Conservation (phyloP, 2,113 vertebrate species). For the Lophius piscatorius region DNA sequence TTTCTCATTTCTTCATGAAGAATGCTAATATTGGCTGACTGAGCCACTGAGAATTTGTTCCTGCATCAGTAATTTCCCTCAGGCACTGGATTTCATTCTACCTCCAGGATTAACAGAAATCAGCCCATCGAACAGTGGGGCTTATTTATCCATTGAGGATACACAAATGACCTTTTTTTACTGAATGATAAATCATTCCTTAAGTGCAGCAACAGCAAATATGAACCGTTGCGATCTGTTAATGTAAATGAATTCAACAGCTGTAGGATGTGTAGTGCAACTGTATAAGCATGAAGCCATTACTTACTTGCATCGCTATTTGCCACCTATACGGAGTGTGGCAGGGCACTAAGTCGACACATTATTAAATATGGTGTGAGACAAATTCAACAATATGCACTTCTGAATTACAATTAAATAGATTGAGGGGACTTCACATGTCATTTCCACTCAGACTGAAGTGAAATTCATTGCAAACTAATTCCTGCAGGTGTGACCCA, state of each 20-base stretch:
- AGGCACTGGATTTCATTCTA: slow-evolving; percentile 27
- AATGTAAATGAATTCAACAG: slow-evolving; percentile 41
- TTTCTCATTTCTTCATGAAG: slow-evolving; percentile 15
- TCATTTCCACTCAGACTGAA: slow-evolving; percentile 37
- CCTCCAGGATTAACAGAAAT: slow-evolving; percentile 51
- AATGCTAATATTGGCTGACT: slow-evolving; percentile 32
- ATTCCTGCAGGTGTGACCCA: slow-evolving; percentile 68
- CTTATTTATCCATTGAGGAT: slow-evolving; percentile 41
- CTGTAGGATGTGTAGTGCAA: slow-evolving; percentile 41
- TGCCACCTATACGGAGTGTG: slow-evolving; percentile 35
- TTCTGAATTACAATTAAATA: slow-evolving; percentile 71
- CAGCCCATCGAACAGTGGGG: slow-evolving; percentile 17
- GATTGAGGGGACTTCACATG: slow-evolving; percentile 19
- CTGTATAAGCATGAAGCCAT: slow-evolving; percentile 46
- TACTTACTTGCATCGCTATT: slow-evolving; percentile 60
- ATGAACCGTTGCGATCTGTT: slow-evolving; percentile 22
- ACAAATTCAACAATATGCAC: slow-evolving; percentile 71
- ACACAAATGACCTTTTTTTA: slow-evolving; percentile 30
- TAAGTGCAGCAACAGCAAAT: slow-evolving; percentile 39
- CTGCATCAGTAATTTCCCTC: slow-evolving; percentile 53
- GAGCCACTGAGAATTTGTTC: slow-evolving; percentile 36
- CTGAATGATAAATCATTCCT: slow-evolving; percentile 30
- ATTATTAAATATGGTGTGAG: slow-evolving; percentile 64
- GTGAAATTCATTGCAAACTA: slow-evolving; percentile 26
- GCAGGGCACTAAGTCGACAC: slow-evolving; percentile 42